A percentile compares a stretch with the other conserved stretches of the same genome.
Conservation (phyloP, 2,888 invertebrate genomes). For the Hyalella azteca region DNA sequence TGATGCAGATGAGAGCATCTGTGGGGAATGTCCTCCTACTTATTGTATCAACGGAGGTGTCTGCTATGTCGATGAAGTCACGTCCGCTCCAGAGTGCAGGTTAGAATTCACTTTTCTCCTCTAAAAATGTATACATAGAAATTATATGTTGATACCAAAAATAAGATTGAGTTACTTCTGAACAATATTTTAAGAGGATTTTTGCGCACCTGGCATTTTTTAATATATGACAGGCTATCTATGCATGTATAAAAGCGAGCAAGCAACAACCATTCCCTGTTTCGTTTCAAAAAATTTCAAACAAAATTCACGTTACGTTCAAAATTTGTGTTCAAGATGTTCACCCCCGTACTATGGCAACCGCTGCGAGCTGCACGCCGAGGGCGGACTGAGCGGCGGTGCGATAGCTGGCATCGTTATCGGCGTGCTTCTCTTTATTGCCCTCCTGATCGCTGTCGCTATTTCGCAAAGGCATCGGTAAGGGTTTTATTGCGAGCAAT, state of each 20-base stretch:
- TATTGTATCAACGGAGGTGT: conserved; percentile 46
- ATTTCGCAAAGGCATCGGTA: background rate
- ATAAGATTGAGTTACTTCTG: no score
- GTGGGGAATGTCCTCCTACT: conserved; percentile 42
- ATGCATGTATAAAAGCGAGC: no score
- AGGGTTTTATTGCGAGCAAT: no score
- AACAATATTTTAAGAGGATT: no score
- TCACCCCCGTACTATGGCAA: conserved; percentile 34
- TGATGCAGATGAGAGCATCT: conserved; percentile 50
- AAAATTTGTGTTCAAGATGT: conserved; percentile 27
- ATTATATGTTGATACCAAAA: background rate
- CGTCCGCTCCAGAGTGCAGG: conserved; percentile 16
- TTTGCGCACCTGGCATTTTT: no score
- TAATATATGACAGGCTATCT: no score
- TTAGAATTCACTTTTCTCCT: conserved; percentile 26
- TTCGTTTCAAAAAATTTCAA: no score
- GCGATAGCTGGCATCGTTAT: conserved; percentile 39
- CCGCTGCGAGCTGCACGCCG: conserved; percentile 38
- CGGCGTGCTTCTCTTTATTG: conserved; percentile 28
- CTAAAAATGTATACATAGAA: background rate
- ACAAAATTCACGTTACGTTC: no score
- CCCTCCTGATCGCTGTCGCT: conserved; percentile 8
- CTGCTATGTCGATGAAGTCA: conserved; percentile 2
- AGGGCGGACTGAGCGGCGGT: conserved; percentile 34
- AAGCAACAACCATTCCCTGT: no score